These are phyloP conservation scores for Picus viridis DNA, from an alignment of 2,797 vertebrate genomes.

Conservation along the genomic window DNA sequence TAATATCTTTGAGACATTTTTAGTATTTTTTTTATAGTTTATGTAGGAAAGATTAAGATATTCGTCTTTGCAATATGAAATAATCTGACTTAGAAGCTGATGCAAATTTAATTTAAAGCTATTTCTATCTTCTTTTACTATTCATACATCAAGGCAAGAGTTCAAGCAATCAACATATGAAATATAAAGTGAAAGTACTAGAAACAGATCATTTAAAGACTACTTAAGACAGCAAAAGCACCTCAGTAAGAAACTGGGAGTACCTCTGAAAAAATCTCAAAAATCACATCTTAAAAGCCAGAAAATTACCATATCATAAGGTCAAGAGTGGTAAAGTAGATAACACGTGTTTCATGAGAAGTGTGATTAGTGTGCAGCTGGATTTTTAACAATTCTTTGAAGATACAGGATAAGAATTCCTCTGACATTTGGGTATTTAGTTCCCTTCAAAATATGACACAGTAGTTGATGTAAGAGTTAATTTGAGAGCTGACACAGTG, in stretches of 20 bases:
- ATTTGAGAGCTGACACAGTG: neutral
- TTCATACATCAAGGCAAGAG: conserved; percentile 45
- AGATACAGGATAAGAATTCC: neutral
- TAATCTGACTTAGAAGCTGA: conserved; percentile 11
- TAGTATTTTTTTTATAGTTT: neutral
- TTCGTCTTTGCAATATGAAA: neutral
- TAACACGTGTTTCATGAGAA: conserved; percentile 50
- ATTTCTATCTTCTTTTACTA: conserved; percentile 59
- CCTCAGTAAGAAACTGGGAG: conserved; percentile 56
- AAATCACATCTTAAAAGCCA: conserved; percentile 59
- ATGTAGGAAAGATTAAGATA: conserved; percentile 6
- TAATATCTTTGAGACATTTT: neutral
- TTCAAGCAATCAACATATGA: conserved; percentile 55
- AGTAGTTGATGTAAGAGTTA: neutral
- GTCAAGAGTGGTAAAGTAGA: conserved; percentile 68
- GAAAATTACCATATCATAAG: conserved; percentile 64
- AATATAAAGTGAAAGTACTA: conserved; percentile 49
- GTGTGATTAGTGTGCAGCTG: conserved; percentile 47
- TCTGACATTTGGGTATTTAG: neutral
- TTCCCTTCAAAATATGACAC: neutral
- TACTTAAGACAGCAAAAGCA: conserved; percentile 63
- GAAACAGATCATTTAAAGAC: conserved; percentile 58
- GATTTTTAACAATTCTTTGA: conserved; percentile 50
- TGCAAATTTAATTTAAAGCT: conserved; percentile 56
- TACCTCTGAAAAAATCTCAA: conserved; percentile 43